These are phyloP conservation scores for Hestina assimilis DNA, from an alignment of 1,140 invertebrate genomes.

Conservation along the genomic window DNA sequence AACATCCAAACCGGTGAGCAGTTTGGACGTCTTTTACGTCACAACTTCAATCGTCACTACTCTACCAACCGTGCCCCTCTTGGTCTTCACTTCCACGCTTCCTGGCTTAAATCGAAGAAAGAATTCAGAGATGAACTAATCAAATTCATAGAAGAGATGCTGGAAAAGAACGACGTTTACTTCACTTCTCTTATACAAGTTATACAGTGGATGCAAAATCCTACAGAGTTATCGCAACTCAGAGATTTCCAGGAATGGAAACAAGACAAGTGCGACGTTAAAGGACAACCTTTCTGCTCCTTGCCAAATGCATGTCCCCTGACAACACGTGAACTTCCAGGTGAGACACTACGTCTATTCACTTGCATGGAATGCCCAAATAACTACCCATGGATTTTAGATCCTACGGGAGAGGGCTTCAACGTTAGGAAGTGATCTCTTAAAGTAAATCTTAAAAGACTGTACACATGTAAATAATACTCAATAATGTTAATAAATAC, in stretches of 20 bases:
- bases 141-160: conserved; percentile 96
- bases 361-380: conserved; percentile 97
- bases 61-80: conserved; percentile 94
- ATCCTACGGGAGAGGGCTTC: conserved; percentile 96
- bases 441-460: conserved; percentile 71
- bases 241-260: conserved; percentile 97
- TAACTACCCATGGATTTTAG: conserved; percentile 96
- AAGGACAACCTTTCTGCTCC: conserved; percentile 95
- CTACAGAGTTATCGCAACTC: conserved; percentile 91
- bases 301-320: conserved; percentile 93
- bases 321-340: conserved; percentile 93
- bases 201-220: conserved; percentile 98
- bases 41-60: conserved; percentile 97
- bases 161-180: conserved; percentile 93
- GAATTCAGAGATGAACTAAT: conserved; percentile 95
- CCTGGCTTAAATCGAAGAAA: conserved; percentile 96
- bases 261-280: conserved; percentile 94
- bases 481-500: conserved; percentile 76
- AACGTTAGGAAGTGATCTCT: conserved; percentile 85
- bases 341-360: conserved; percentile 94
- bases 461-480: conserved; percentile 77
- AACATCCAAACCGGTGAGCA: conserved; percentile 94
- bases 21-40: conserved; percentile 90
- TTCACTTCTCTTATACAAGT: conserved; percentile 96
- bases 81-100: conserved; percentile 96